These are phyloP conservation scores for Carcinoscorpius rotundicauda DNA, from an alignment of 1,140 invertebrate species.

Conservation along the genomic window DNA sequence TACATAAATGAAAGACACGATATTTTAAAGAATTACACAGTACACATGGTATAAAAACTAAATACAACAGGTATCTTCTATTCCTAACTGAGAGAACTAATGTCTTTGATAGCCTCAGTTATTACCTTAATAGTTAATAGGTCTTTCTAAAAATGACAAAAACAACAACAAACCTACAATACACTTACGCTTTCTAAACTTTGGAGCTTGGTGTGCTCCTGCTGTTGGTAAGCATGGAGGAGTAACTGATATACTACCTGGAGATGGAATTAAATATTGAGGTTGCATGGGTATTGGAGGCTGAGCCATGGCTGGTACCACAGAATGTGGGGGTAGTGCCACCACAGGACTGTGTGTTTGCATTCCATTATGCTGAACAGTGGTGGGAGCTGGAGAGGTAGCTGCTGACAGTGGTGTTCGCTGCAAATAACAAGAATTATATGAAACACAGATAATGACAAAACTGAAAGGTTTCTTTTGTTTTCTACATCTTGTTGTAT, in stretches of 20 bases:
- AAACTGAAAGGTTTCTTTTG: background rate
- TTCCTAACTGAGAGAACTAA: too few relatives aligned
- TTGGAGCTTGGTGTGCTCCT: constrained; percentile 11
- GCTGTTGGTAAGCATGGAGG: constrained; percentile 12
- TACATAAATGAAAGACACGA: too few relatives aligned
- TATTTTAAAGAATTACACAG: too few relatives aligned
- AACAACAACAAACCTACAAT: background rate
- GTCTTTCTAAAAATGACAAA: too few relatives aligned
- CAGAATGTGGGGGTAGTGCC: constrained; percentile 15
- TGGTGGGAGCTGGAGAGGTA: background rate
- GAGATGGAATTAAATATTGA: constrained; percentile 15
- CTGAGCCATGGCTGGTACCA: constrained; percentile 17
- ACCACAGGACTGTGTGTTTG: constrained; percentile 18
- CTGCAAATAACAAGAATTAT: background rate
- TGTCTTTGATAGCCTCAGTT: too few relatives aligned
- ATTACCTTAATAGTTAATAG: too few relatives aligned
- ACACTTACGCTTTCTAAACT: constrained; percentile 17
- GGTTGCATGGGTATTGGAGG: constrained; percentile 15
- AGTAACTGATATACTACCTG: constrained; percentile 10
- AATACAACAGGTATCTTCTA: too few relatives aligned
- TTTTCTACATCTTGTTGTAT: background rate
- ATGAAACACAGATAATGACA: background rate
- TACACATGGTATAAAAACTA: too few relatives aligned
- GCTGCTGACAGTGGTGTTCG: constrained; percentile 7
- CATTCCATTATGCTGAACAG: constrained; percentile 9